Evolutionary conservation across 2,797 vertebrate genomes (phyloP), one percentile per base, ranked within the genome.

Genomic region (Sylvilagus floridanus): DNA sequence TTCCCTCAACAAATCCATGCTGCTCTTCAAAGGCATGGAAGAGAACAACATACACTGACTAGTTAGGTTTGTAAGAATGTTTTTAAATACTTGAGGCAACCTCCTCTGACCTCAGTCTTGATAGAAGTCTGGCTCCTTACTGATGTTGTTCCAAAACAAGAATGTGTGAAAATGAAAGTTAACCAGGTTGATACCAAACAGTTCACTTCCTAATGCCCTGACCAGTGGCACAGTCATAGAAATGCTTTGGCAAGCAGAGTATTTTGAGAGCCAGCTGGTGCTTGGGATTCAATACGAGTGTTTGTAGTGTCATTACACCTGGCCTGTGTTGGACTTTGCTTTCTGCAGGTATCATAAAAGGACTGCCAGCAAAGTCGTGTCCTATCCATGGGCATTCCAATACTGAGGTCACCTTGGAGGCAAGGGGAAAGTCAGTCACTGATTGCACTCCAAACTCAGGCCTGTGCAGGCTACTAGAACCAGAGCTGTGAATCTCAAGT

Each of bases 51-150:
- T 60, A 42, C 47, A 68, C 10, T 78, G 35, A 66, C 32, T 62
- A 77, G 47, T 65, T 94, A 6, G 28, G 47, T 88, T 94, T 90
- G 81, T 32, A 17, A 75, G 81, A 77, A 62, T 54, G 9, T 71
- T 93, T 96, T 88, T 72, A 69, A 87, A 71, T 57, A 30, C 93
- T 47, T 57, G 42, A 86, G 62, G 86, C 52, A 88, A 73, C 3
- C 4, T 88, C 60, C 7, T 71, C n/a, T 71, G 71, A 75, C 24
- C 2, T 88, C 66, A 54, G 65, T 78, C 69, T 57, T 96, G 19
- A 52, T 68, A 19, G 88, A 77, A 77, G 26, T 94, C 71, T 88
- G 21, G n/a, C 22, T 95, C 35, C 47, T 87, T 88, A 35, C 42
- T 83, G 47, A 71, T 71, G 37, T 24, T 52, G 54, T 26, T 89